These are phyloP conservation scores for Rhea pennata DNA, from an alignment of 2,113 vertebrate genomes.

Conservation along the genomic window DNA sequence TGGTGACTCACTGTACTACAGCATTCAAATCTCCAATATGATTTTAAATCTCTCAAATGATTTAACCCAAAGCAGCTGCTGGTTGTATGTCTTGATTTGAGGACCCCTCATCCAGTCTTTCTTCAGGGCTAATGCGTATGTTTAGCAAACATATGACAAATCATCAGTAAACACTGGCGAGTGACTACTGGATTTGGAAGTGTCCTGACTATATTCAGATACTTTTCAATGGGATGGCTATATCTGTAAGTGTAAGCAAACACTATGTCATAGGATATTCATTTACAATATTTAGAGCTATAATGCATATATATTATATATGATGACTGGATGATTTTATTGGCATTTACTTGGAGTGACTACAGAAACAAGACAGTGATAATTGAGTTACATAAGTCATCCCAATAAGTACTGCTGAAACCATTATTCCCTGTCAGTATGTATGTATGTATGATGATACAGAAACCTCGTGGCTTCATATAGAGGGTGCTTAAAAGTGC, in stretches of 20 bases:
- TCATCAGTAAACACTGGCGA: conserved; percentile 11
- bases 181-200: not conserved
- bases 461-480: not conserved
- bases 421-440: not conserved
- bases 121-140: not conserved
- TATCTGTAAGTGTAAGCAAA: not conserved
- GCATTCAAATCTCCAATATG: not conserved
- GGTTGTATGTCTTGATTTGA: not conserved
- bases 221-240: not conserved
- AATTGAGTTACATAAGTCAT: not conserved
- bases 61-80: conserved; percentile 43
- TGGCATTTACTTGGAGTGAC: not conserved
- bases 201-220: not conserved
- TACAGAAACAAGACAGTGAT: not conserved
- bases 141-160: conserved; percentile 21
- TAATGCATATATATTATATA: not conserved
- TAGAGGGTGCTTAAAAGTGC: not conserved
- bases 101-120: not conserved
- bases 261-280: not conserved
- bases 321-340: not conserved
- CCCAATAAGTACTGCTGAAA: not conserved
- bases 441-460: not conserved
- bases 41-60: not conserved
- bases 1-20: conserved; percentile 60
- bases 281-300: not conserved